Conservation (phyloP, 2,113 vertebrate genomes). For the Lota lota region DNA sequence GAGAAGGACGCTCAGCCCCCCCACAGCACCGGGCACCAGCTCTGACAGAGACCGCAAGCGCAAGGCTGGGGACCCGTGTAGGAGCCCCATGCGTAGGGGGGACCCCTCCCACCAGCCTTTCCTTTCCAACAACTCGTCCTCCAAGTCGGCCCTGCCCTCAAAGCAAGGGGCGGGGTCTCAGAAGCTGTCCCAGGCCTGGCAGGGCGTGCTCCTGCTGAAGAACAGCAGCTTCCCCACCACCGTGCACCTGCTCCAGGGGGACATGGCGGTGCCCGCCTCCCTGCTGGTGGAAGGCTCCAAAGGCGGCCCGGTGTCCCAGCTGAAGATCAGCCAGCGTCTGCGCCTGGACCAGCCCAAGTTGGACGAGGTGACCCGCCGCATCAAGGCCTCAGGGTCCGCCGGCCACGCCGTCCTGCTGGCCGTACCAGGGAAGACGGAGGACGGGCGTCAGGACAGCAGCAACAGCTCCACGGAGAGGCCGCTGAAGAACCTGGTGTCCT, state of each 20-base stretch:
- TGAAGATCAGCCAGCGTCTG: conserved; percentile 97
- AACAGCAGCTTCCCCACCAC: conserved; percentile 97
- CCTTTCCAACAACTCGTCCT: conserved; percentile 24
- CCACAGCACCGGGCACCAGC: conserved; percentile 7
- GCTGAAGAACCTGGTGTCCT: conserved; percentile 97
- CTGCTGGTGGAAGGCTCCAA: conserved; percentile 83
- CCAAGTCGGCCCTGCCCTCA: conserved; percentile 64
- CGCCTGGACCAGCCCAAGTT: conserved; percentile 95
- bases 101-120: conserved; percentile 49
- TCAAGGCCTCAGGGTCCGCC: conserved; percentile 87
- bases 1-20: conserved; percentile 53
- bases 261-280: conserved; percentile 81
- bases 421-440: conserved; percentile 83
- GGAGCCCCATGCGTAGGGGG: conserved; percentile 81
- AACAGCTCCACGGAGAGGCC: conserved; percentile 89
- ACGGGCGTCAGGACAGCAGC: conserved; percentile 67
- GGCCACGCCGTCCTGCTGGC: conserved; percentile 91
- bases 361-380: conserved; percentile 94
- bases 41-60: conserved; percentile 69
- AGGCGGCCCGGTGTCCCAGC: conserved; percentile 83
- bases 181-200: conserved; percentile 89
- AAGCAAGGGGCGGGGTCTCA: conserved; percentile 56
- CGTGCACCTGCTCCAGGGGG: conserved; percentile 93
- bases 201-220: conserved; percentile 94
- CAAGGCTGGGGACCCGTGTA: conserved; percentile 75